A percentile compares a stretch with the other conserved stretches of the same genome.
Conservation (phyloP, 2,888 invertebrate genomes). For the Himalopsyche tibetana region DNA sequence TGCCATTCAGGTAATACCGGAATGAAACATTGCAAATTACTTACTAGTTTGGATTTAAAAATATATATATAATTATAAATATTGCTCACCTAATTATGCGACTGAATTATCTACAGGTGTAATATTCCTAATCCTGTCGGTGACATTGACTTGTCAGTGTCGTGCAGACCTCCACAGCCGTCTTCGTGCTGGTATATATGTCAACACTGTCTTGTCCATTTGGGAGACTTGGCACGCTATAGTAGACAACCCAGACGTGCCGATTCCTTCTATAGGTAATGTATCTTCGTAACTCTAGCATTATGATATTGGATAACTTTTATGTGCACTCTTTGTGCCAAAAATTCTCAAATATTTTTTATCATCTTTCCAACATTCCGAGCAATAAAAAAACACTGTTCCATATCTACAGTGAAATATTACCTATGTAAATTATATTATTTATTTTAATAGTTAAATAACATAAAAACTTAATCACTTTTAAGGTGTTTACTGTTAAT, state of each 20-base stretch:
- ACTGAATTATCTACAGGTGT: slow-evolving; percentile 52
- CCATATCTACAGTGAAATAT: too few species aligned
- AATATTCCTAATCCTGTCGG: slow-evolving; percentile 54
- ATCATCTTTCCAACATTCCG: too few species aligned
- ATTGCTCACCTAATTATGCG: neutral
- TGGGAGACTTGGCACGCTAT: slow-evolving; percentile 92
- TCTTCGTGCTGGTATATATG: slow-evolving; percentile 90
- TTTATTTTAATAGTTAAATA: too few species aligned
- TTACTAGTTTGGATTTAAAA: neutral
- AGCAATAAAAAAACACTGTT: too few species aligned
- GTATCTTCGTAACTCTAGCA: too few species aligned
- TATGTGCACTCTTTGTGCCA: too few species aligned
- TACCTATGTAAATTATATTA: too few species aligned
- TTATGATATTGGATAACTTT: too few species aligned
- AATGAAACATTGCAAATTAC: neutral
- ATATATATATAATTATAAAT: neutral
- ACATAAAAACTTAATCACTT: too few species aligned
- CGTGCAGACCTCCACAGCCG: slow-evolving; percentile 73
- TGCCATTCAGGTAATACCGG: slow-evolving; percentile 80
- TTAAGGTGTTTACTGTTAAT: too few species aligned
- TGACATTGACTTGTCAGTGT: slow-evolving; percentile 2
- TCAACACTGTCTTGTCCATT: slow-evolving; percentile 92
- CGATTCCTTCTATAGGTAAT: slow-evolving; percentile 87
- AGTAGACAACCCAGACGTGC: slow-evolving; percentile 88
- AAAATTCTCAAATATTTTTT: too few species aligned